Conservation (phyloP, 2,888 invertebrate genomes). For the Eubasilissa splendida region DNA sequence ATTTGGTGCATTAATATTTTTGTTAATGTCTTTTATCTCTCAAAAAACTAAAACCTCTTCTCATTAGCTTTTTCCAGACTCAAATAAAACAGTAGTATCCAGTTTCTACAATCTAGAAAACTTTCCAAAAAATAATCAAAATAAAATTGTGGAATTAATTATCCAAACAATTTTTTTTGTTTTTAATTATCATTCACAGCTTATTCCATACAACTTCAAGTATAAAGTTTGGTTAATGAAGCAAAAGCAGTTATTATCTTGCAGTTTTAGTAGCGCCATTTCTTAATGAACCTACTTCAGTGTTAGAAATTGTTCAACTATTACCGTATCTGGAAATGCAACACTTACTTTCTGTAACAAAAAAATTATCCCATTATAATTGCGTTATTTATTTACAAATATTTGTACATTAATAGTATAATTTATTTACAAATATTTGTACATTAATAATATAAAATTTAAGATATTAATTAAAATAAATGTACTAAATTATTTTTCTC, state of each 20-base stretch:
- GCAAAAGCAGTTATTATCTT: constrained; percentile 45
- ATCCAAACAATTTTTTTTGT: background rate
- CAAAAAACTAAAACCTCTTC: background rate
- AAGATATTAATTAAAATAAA: no score
- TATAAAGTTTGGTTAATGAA: constrained; percentile 34
- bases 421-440: constrained; percentile 38
- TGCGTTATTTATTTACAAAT: constrained; percentile 43
- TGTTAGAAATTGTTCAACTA: constrained; percentile 46
- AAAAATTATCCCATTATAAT: constrained; percentile 41
- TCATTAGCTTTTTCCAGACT: constrained; percentile 22
- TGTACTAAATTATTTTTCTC: no score
- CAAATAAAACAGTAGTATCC: constrained; percentile 13
- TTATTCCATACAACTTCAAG: constrained; percentile 8
- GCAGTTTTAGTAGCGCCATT: constrained; percentile 44
- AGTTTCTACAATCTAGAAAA: background rate
- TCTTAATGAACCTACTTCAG: constrained; percentile 47
- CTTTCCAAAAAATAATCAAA: constrained; percentile 1
- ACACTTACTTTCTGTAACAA: constrained; percentile 75
- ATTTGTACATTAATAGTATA: constrained; percentile 9
- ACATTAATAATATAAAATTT: background rate
- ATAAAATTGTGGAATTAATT: background rate
- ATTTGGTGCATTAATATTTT: constrained; percentile 41
- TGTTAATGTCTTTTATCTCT: constrained; percentile 9
- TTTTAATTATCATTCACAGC: constrained; percentile 5
- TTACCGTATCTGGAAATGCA: constrained; percentile 55